These are phyloP conservation scores for Ptychodera flava DNA, from an alignment of 35 echinoderm and acorn worm species.

Conservation along the genomic window DNA sequence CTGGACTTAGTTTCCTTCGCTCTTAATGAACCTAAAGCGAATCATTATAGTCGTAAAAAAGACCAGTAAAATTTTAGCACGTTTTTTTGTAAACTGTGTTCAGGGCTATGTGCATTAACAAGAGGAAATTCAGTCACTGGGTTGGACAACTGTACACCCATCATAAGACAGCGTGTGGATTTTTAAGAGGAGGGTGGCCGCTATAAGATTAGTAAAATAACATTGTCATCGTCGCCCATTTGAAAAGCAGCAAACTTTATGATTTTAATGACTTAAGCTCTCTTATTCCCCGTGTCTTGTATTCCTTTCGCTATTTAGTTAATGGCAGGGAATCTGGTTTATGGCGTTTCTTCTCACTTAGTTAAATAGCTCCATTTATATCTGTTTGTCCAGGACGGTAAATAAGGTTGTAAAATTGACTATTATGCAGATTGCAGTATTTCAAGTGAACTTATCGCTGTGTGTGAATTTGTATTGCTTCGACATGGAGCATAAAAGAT, in stretches of 20 bases:
- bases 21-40: no score
- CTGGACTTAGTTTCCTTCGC: no score
- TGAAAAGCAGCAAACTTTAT: not conserved
- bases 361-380: not conserved
- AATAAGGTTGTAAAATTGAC: not conserved
- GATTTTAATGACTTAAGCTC: not conserved
- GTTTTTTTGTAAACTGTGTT: no score
- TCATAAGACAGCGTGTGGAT: no score
- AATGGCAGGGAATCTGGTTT: not conserved
- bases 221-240: not conserved
- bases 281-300: not conserved
- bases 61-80: no score
- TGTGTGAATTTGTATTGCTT: not conserved
- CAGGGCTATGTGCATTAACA: no score
- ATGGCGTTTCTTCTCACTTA: not conserved
- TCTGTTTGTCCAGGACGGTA: not conserved
- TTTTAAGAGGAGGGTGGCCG: no score
- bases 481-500: no score
- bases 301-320: not conserved
- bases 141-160: no score
- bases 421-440: not conserved
- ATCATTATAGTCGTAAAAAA: no score
- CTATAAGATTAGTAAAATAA: not conserved
- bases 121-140: no score
- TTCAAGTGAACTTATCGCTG: not conserved